Evolutionary conservation across 2,113 vertebrate species (phyloP).

Genomic region (Clinocottus analis): DNA sequence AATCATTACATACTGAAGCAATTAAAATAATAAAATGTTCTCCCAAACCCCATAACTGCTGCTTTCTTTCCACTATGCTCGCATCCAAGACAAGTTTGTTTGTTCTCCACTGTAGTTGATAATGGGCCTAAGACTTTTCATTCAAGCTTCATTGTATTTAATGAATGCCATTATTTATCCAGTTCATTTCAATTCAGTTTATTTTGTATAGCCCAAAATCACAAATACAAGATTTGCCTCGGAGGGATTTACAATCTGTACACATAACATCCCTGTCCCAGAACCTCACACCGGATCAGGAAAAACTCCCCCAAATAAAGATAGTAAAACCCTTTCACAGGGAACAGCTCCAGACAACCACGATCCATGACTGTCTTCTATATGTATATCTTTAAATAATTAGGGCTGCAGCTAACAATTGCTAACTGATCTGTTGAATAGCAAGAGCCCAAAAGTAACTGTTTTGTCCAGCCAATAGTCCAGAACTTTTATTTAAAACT

Average conservation of each 20-base stretch:
- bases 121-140: too few relatives aligned
- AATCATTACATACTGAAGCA: constrained; percentile 41
- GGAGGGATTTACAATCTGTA: too few relatives aligned
- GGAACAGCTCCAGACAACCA: too few relatives aligned
- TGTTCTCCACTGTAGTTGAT: constrained; percentile 28
- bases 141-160: neutral
- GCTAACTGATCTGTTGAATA: neutral
- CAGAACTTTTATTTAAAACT: too few relatives aligned
- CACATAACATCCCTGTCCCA: too few relatives aligned
- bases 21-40: constrained; percentile 32
- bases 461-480: neutral
- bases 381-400: neutral
- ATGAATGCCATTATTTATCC: neutral
- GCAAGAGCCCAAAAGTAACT: neutral
- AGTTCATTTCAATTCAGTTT: too few relatives aligned
- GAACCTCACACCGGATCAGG: too few relatives aligned
- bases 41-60: constrained; percentile 9
- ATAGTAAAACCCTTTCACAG: too few relatives aligned
- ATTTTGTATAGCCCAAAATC: too few relatives aligned
- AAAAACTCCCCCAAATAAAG: too few relatives aligned
- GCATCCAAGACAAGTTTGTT: constrained; percentile 25
- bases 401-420: neutral
- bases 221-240: too few relatives aligned
- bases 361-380: neutral
- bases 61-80: constrained; percentile 40